phyloP scores from a whole-genome alignment of 2,888 invertebrate genomes.

The Pandemis corylana region DNA sequence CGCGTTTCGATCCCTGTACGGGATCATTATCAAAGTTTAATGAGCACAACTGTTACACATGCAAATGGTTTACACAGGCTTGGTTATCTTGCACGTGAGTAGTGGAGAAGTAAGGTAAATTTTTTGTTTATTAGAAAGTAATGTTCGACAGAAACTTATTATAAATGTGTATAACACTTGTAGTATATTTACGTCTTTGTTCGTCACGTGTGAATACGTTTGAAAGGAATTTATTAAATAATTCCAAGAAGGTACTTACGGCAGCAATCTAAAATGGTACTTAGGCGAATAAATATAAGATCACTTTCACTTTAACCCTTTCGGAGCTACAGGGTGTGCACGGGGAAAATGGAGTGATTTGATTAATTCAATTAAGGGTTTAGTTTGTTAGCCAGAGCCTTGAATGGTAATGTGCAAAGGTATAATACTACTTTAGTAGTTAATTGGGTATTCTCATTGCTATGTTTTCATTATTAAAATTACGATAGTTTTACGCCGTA shows the following conservation, averaged over 20 bases:
- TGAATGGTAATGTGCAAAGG: neutral
- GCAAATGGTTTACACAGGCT: too few species aligned
- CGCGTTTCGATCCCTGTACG: too few species aligned
- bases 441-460: neutral
- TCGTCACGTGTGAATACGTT: conserved; percentile 35
- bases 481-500: neutral
- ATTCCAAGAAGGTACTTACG: conserved; percentile 46
- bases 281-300: conserved; percentile 9
- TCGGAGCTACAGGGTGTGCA: neutral
- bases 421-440: neutral
- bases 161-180: conserved; percentile 2
- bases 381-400: neutral
- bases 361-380: conserved; percentile 18
- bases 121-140: too few species aligned
- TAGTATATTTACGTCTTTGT: neutral
- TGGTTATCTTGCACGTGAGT: too few species aligned
- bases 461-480: neutral
- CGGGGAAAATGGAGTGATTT: conserved; percentile 3
- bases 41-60: too few species aligned
- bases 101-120: too few species aligned
- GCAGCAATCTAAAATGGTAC: conserved; percentile 24
- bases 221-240: conserved; percentile 58
- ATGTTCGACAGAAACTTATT: too few species aligned
- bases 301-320: neutral
- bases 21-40: too few species aligned